Base-by-base conservation (phyloP, 2,888 invertebrate genomes). In the Cactoblastis cactorum region DNA sequence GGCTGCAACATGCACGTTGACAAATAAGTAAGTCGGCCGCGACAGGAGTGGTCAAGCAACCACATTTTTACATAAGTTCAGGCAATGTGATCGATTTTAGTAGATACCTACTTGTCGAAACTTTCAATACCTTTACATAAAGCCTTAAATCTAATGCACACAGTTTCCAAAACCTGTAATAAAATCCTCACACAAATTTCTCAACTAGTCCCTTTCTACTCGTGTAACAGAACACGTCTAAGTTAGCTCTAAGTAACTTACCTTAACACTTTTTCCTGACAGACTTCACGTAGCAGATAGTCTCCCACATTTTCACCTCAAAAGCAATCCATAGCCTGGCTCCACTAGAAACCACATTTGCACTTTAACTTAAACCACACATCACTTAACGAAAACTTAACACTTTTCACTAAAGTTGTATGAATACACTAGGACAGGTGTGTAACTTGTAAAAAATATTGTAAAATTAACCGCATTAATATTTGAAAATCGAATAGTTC, bases 211-310 rank as follows among this genome's bases (percentile, higher is more conserved):
- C 15, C 43, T 15, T 43, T 43, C 43, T 43, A 43, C 39, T 22
- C 5, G 39, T 39, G 19, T 43, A 43, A 43, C 22, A 22, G 12
- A 35, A 33, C 6, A 22, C 3, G 6, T 46, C 17, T 14, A 46
- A 19, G 12, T 24, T 24, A 38, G 22, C 14, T 35, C 8, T 38
- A 51, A 50, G 35, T 48, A 41, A 56, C 83, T 77, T 59, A 86
- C 84, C 80, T 85, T 83, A 67, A 69, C 60, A 59, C 86, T 89
- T 89, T 88, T 89, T 89, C 71, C 88, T 78, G 54, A 89, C 88
- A 65, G 85, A 83, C 74, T 87, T 88, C 53, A 80, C 76, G 73
- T 76, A 83, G 71, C 83, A 82, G 67, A 82, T 72, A 67, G 74
- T 77, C 65, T 77, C 75, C 82, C 82, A 81, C 87, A 87, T 88